These are phyloP conservation scores for Rana temporaria DNA, from an alignment of 2,113 vertebrate genomes.

Conservation along the genomic window DNA sequence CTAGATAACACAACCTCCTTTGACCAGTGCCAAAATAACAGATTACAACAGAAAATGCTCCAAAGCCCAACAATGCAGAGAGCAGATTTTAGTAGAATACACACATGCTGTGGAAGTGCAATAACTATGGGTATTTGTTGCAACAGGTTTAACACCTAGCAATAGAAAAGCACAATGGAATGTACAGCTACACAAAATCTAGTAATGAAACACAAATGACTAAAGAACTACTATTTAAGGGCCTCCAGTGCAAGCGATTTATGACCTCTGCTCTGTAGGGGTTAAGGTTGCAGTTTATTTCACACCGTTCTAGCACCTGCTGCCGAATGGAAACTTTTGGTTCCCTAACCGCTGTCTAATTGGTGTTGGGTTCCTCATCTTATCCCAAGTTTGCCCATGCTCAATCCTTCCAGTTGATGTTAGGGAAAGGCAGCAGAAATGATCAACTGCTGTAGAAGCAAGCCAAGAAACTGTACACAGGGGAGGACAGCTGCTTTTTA, in stretches of 20 bases:
- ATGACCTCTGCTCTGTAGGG: background rate
- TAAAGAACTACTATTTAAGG: background rate
- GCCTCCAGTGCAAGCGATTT: background rate
- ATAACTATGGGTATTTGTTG: too few species aligned
- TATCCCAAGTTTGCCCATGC: slow-evolving; percentile 48
- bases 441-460: slow-evolving; percentile 44
- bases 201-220: background rate
- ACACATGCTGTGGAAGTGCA: too few species aligned
- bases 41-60: too few species aligned
- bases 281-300: slow-evolving; percentile 47
- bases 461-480: slow-evolving; percentile 54
- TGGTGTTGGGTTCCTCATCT: slow-evolving; percentile 54
- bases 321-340: slow-evolving; percentile 53
- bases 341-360: slow-evolving; percentile 28
- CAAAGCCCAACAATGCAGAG: too few species aligned
- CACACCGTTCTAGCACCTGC: slow-evolving; percentile 49
- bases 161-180: too few species aligned
- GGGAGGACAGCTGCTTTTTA: slow-evolving; percentile 55
- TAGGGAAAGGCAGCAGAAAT: slow-evolving; percentile 45
- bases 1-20: too few species aligned
- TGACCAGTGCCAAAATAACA: too few species aligned
- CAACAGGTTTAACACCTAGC: too few species aligned
- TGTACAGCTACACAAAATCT: too few species aligned
- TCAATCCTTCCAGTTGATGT: slow-evolving; percentile 49
- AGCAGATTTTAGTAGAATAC: too few species aligned